phyloP scores from a whole-genome alignment of 2,888 invertebrate genomes.

The Caenorhabditis doughertyi region DNA sequence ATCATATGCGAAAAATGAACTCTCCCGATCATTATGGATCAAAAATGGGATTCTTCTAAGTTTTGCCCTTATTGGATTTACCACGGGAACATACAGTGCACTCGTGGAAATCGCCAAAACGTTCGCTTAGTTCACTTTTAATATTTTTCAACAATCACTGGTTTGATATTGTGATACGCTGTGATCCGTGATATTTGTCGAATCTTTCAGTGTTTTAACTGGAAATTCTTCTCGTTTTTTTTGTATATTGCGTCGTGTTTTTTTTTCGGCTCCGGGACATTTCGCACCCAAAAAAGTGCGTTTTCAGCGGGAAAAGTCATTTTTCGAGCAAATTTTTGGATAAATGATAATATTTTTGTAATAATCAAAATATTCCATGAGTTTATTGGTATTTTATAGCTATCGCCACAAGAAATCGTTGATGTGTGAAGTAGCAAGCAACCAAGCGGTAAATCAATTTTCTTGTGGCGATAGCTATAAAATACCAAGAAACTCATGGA shows the following conservation, averaged over 20 bases:
- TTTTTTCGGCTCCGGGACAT: too few species aligned
- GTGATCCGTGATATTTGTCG: neutral
- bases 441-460: too few species aligned
- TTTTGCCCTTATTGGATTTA: slow-evolving; percentile 80
- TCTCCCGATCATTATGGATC: slow-evolving; percentile 71
- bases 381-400: too few species aligned
- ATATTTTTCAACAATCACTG: neutral
- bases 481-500: too few species aligned
- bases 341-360: too few species aligned
- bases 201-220: slow-evolving; percentile 35
- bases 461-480: too few species aligned
- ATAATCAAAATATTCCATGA: too few species aligned
- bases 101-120: slow-evolving; percentile 72
- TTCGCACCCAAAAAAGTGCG: too few species aligned
- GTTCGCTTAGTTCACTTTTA: slow-evolving; percentile 40
- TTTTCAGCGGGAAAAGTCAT: too few species aligned
- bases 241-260: neutral
- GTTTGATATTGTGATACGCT: neutral
- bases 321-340: too few species aligned
- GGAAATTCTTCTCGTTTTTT: slow-evolving; percentile 9
- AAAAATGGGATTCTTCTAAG: slow-evolving; percentile 73
- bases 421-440: too few species aligned
- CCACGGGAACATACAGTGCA: slow-evolving; percentile 80
- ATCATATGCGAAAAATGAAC: slow-evolving; percentile 72
- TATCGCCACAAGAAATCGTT: too few species aligned